These are phyloP conservation scores for Chouioia cunea DNA, from an alignment of 2,888 invertebrate species.

Conservation along the genomic window DNA sequence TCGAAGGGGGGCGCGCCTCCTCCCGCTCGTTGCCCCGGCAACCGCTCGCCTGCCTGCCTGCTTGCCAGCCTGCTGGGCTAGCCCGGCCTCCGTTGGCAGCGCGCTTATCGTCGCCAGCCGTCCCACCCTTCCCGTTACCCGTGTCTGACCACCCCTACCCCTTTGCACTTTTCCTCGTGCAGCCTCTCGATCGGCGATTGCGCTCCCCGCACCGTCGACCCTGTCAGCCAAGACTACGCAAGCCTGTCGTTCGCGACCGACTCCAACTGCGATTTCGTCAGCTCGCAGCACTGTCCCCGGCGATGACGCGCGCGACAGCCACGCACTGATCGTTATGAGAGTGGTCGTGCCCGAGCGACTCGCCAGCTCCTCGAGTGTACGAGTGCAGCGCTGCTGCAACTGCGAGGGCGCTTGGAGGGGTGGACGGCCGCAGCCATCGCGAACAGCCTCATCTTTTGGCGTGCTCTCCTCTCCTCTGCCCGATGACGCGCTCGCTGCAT, in stretches of 20 bases:
- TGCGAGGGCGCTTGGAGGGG: neutral
- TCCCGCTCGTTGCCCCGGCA: constrained; percentile 65
- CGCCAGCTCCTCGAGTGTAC: neutral
- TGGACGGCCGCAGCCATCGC: neutral
- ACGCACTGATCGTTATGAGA: neutral
- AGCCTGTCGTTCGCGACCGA: no score
- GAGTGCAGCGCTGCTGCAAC: no score
- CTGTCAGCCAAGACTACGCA: no score
- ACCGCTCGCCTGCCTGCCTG: constrained; percentile 64
- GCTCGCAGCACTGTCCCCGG: constrained; percentile 30
- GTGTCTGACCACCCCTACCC: constrained; percentile 62
- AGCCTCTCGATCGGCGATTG: constrained; percentile 36
- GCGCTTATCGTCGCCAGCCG: constrained; percentile 48
- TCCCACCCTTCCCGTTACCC: constrained; percentile 44
- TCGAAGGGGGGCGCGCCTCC: constrained; percentile 55
- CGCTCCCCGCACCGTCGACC: no score
- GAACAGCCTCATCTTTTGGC: neutral
- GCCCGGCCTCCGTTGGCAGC: constrained; percentile 40
- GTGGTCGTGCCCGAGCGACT: neutral
- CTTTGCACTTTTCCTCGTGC: constrained; percentile 53
- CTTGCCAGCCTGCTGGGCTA: constrained; percentile 65
- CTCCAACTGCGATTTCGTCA: constrained; percentile 34
- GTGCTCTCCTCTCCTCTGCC: neutral
- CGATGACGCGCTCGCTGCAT: no score
- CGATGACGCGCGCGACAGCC: constrained; percentile 3